Conservation (phyloP, 2,888 invertebrate species). For the Hanleya hanleyi region DNA sequence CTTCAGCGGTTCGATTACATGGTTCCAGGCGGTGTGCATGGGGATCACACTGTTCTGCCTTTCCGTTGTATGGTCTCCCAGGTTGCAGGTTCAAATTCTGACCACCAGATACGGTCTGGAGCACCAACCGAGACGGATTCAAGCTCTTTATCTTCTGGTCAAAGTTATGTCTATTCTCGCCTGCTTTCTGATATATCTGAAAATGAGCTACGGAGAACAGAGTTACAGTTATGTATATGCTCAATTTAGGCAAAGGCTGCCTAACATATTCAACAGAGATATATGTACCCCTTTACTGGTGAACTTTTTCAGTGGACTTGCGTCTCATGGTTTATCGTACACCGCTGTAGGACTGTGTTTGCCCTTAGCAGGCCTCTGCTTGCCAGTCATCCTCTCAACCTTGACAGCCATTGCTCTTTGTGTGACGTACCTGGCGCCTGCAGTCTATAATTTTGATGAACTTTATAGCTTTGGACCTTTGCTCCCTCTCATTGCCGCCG, state of each 20-base stretch:
- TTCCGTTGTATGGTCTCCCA: slow-evolving; percentile 49
- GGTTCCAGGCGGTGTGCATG: slow-evolving; percentile 41
- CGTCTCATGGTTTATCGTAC: slow-evolving; percentile 39
- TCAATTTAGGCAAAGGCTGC: slow-evolving; percentile 31
- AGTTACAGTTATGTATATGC: slow-evolving; percentile 21
- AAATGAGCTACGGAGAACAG: slow-evolving; percentile 25
- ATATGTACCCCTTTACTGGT: slow-evolving; percentile 38
- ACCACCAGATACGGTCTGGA: slow-evolving; percentile 32
- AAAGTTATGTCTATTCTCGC: slow-evolving; percentile 34
- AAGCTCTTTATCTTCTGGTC: slow-evolving; percentile 37
- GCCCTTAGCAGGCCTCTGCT: slow-evolving; percentile 39
- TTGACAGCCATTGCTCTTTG: slow-evolving; percentile 37
- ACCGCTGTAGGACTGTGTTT: slow-evolving; percentile 41
- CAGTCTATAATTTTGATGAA: slow-evolving; percentile 33
- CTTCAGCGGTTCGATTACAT: slow-evolving; percentile 31
- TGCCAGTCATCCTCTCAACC: slow-evolving; percentile 48
- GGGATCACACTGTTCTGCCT: slow-evolving; percentile 36
- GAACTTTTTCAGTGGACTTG: slow-evolving; percentile 35
- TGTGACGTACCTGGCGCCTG: slow-evolving; percentile 19
- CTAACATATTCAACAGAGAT: slow-evolving; percentile 16
- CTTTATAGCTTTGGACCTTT: slow-evolving; percentile 40
- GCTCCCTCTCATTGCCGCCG: slow-evolving; percentile 22
- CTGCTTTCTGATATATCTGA: slow-evolving; percentile 40
- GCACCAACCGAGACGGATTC: slow-evolving; percentile 35
- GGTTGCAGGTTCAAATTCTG: slow-evolving; percentile 38